Evolutionary conservation across 2,797 vertebrate genomes (phyloP).

Genomic region (Sciaenops ocellatus): DNA sequence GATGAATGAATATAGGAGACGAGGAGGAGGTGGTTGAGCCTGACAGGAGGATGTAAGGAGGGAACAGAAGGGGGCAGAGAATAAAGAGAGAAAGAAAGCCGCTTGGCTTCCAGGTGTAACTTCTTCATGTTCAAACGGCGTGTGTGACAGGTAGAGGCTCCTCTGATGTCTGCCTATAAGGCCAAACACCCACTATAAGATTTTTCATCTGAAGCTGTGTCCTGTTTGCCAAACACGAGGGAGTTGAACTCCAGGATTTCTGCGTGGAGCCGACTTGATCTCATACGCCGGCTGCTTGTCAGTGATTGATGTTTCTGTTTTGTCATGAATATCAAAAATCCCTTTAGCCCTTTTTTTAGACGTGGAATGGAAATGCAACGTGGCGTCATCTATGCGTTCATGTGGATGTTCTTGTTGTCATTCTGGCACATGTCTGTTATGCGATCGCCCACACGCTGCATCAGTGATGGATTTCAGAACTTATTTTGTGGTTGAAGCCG

Average conservation of each 20-base stretch:
- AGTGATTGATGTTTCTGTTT: not conserved
- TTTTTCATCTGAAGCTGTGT: not conserved
- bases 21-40: not conserved
- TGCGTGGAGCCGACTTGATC: conserved; percentile 8
- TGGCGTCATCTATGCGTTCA: not conserved
- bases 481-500: not conserved
- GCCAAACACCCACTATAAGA: conserved; percentile 19
- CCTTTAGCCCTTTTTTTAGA: not conserved
- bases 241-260: conserved; percentile 15
- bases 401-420: not conserved
- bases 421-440: not conserved
- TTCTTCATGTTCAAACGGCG: conserved; percentile 28
- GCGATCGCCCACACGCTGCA: not conserved
- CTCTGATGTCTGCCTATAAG: conserved; percentile 30
- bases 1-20: not conserved
- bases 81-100: conserved; percentile 20
- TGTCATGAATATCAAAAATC: conserved; percentile 13
- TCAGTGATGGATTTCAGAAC: not conserved
- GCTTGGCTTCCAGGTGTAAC: conserved; percentile 19
- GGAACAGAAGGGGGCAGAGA: not conserved
- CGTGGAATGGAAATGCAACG: not conserved
- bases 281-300: not conserved
- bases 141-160: conserved; percentile 17
- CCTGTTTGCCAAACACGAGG: conserved; percentile 1
- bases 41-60: conserved; percentile 3